Evolutionary conservation across 2,113 vertebrate genomes (phyloP), one percentile per base, ranked within the genome.

Genomic region (Oreocharis arfaki): DNA sequence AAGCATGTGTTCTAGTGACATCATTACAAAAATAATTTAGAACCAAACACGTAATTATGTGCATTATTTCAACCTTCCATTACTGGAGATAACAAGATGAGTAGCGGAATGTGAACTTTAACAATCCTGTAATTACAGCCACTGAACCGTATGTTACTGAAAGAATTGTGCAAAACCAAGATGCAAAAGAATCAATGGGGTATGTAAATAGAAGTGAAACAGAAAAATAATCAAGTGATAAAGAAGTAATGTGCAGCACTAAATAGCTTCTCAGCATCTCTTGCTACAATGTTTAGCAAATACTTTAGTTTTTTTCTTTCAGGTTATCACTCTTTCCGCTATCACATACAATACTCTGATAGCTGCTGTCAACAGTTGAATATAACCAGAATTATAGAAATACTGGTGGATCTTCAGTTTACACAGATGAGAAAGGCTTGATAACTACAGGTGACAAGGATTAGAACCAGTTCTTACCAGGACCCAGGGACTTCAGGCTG

Each of bases 21-120:
- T 90, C 94, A 97, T 96, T 97, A 97, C 93, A 97, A 97, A 97
- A 98, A 97, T 97, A 97, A 98, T 97, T 97, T 97, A 96, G 95
- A 93, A 97, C 93, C 96, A 97, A 97, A 95, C 57, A 28, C 94
- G 83, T 97, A 98, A 98, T 98, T 98, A 98, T 87, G 96, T 97
- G 97, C 96, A 97, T 98, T 98, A 98, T 98, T 98, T 94, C 95
- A 98, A 93, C 97, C 96, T 98, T 97, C 96, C 95, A 97, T 97
- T 97, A 97, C 94, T 86, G 90, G 86, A 97, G 97, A 98, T 97
- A 98, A 98, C 97, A 98, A 98, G 97, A 98, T 97, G 98, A 98
- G 98, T 95, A 97, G 97, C 97, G 96, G 97, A 98, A 98, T 89
- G 92, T 74, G 59, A 98, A 97, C 97, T 98, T 98, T 97, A 98